Evolutionary conservation across 2,113 vertebrate genomes (phyloP).

Genomic region (Sander vitreus): DNA sequence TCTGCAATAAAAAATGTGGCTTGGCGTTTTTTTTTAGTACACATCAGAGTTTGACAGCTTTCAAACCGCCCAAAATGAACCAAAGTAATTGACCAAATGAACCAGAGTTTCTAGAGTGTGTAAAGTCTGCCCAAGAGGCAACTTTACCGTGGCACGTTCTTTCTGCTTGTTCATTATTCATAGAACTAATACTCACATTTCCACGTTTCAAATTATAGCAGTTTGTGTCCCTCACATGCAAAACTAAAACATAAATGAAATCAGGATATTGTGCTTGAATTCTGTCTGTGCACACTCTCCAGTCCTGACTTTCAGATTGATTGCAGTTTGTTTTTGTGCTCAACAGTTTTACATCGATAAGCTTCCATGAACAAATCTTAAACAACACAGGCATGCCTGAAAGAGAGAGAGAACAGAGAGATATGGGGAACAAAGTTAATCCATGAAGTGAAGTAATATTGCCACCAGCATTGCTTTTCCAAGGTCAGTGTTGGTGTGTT

Average conservation of each 20-base stretch:
- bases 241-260: neutral
- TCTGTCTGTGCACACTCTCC: neutral
- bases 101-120: neutral
- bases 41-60: neutral
- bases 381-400: conserved; percentile 28
- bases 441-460: conserved; percentile 23
- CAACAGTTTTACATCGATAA: conserved; percentile 33
- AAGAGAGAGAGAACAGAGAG: conserved; percentile 1
- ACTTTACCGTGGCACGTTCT: neutral
- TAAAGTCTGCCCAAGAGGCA: neutral
- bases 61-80: neutral
- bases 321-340: conserved; percentile 29
- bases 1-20: no score
- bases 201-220: neutral
- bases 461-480: conserved; percentile 1
- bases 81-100: neutral
- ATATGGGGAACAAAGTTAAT: conserved; percentile 30
- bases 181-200: neutral
- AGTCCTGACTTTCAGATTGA: conserved; percentile 9
- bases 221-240: neutral
- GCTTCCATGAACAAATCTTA: conserved; percentile 20
- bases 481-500: conserved; percentile 46
- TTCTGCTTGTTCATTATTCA: neutral
- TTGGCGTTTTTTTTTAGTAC: neutral
- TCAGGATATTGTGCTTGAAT: neutral